phyloP scores from a whole-genome alignment of 2,888 invertebrate species.

The Pandemis heparana region DNA sequence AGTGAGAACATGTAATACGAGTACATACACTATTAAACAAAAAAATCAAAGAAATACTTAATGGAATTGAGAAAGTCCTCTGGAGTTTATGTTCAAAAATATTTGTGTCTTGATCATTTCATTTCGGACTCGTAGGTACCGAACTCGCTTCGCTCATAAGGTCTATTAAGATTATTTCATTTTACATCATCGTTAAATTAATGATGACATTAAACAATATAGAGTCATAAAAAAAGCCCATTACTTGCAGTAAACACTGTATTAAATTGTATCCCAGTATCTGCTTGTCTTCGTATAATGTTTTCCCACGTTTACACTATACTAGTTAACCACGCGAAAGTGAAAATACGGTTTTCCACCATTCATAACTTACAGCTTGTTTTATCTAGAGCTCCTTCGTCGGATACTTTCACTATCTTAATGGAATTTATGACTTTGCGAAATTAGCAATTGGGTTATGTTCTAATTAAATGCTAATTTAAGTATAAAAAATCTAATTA shows the following conservation, averaged over 20 bases:
- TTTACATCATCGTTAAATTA: background rate
- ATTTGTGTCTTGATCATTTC: background rate
- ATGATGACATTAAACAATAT: background rate
- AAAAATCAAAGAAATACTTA: too few relatives aligned
- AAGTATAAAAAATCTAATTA: background rate
- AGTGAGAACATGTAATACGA: too few relatives aligned
- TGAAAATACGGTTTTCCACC: conserved; percentile 52
- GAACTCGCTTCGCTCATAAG: background rate
- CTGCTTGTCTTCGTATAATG: background rate
- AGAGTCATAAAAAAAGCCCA: background rate
- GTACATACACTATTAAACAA: too few relatives aligned
- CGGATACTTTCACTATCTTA: conserved; percentile 38
- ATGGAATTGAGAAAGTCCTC: too few relatives aligned
- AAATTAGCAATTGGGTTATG: conserved; percentile 10
- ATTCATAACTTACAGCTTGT: conserved; percentile 39
- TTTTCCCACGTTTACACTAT: conserved; percentile 53
- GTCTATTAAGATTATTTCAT: background rate
- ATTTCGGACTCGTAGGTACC: background rate
- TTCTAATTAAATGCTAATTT: conserved; percentile 1
- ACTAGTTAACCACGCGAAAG: conserved; percentile 49
- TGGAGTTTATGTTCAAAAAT: background rate
- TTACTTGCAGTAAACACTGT: background rate
- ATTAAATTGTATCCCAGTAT: conserved; percentile 1
- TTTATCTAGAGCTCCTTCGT: conserved; percentile 38
- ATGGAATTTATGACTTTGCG: conserved; percentile 25